phyloP scores from a whole-genome alignment of 2,113 vertebrate species.

The Platysteira castanea region DNA sequence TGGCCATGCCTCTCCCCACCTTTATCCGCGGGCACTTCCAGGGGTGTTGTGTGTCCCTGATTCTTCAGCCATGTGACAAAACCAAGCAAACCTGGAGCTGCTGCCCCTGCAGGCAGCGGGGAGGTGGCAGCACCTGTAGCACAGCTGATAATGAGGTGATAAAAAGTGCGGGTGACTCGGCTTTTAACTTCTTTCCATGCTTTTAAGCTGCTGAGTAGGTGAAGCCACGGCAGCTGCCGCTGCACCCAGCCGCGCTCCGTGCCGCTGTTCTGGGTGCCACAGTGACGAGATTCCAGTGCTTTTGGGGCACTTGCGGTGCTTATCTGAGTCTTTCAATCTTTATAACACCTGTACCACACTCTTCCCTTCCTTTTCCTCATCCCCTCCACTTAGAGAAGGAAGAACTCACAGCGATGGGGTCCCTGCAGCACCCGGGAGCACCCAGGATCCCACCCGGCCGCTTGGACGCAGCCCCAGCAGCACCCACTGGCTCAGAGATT shows the following conservation, averaged over 20 bases:
- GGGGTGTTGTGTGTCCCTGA: neutral
- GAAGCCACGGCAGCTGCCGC: neutral
- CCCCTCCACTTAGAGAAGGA: neutral
- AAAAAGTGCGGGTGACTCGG: neutral
- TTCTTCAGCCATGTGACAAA: neutral
- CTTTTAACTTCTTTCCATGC: neutral
- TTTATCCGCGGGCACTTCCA: rapidly evolving
- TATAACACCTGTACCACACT: neutral
- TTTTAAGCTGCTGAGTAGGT: neutral
- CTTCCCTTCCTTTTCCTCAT: neutral
- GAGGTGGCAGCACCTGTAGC: neutral
- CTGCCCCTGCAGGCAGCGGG: neutral
- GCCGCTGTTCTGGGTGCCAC: neutral
- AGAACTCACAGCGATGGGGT: neutral
- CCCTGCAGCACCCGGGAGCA: neutral
- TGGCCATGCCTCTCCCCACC: rapidly evolving
- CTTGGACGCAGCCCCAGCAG: neutral
- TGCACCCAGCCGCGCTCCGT: rapidly evolving
- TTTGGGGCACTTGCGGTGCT: neutral
- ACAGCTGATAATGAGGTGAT: neutral
- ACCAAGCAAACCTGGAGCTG: neutral
- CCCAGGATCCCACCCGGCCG: rapidly evolving
- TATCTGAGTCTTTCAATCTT: neutral
- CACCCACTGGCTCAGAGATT: neutral
- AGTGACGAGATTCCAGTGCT: neutral